Percentiles rank a stretch among this genome's conserved stretches.
These are phyloP conservation scores for Kudoa iwatai DNA, from an alignment of 30 jellyfish, hydroid and myxozoan genomes.

Conservation along the genomic window DNA sequence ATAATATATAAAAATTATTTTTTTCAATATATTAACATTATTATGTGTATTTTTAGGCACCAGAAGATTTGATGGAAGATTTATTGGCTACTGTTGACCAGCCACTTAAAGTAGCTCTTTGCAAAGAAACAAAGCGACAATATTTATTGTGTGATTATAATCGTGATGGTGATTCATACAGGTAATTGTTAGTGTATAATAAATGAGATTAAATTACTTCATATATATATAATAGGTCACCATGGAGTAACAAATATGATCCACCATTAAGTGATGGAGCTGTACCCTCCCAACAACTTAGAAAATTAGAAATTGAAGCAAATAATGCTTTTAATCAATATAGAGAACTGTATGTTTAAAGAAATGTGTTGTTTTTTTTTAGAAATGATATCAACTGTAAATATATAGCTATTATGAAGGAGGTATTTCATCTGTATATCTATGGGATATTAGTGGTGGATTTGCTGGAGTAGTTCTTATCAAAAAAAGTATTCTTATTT, in stretches of 20 bases:
- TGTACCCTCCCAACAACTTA: conserved; percentile 53
- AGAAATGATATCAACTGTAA: background rate
- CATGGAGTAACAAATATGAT: conserved; percentile 93
- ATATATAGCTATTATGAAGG: conserved; percentile 70
- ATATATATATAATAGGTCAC: conserved; percentile 6
- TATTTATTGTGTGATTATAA: conserved; percentile 81
- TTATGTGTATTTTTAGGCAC: conserved; percentile 9
- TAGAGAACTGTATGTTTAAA: conserved; percentile 32
- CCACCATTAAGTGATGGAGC: conserved; percentile 95
- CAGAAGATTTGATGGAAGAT: conserved; percentile 39
- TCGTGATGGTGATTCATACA: conserved; percentile 87
- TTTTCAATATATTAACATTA: background rate
- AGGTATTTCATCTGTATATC: conserved; percentile 67
- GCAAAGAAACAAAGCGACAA: conserved; percentile 54
- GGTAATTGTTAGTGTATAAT: conserved; percentile 2
- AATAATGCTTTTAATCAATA: conserved; percentile 79
- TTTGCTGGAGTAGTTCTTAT: conserved; percentile 86
- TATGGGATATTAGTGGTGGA: conserved; percentile 86
- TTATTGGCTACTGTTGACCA: conserved; percentile 64
- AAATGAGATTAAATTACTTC: background rate
- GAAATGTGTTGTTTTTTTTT: background rate
- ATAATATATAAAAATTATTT: background rate
- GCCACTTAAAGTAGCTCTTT: conserved; percentile 79
- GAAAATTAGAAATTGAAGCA: conserved; percentile 58
- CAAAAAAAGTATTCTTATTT: conserved; percentile 26